Evolutionary conservation across 2,797 vertebrate genomes (phyloP).

Genomic region (Epinephelus malabaricus): DNA sequence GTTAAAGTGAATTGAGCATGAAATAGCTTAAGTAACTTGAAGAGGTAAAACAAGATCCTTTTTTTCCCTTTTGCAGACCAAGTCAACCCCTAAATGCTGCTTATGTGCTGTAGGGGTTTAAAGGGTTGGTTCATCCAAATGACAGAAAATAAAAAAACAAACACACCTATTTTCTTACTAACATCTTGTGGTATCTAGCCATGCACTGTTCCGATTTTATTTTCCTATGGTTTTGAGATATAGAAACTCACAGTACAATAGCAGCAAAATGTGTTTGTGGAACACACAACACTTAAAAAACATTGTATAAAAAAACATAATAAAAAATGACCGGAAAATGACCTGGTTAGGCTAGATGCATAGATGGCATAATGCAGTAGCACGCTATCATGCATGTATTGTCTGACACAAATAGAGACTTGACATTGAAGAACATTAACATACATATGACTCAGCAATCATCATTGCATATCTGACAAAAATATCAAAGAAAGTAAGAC

Average conservation of each 20-base stretch:
- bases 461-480: no score
- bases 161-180: neutral
- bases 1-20: constrained; percentile 3
- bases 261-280: neutral
- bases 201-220: neutral
- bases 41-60: neutral
- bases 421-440: no score
- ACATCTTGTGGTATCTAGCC: neutral
- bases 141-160: neutral
- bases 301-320: no score
- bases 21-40: constrained; percentile 1
- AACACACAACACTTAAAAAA: neutral
- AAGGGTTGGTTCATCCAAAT: neutral
- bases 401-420: no score
- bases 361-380: no score
- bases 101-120: neutral
- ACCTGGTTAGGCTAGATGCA: no score
- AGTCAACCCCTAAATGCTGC: neutral
- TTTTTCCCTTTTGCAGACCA: neutral
- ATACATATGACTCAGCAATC: no score
- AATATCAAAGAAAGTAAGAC: no score
- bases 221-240: neutral
- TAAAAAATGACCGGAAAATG: no score
- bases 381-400: no score
- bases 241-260: neutral